Base-by-base conservation (phyloP, 2,888 invertebrate species). In the Ormyrus nitidulus region DNA sequence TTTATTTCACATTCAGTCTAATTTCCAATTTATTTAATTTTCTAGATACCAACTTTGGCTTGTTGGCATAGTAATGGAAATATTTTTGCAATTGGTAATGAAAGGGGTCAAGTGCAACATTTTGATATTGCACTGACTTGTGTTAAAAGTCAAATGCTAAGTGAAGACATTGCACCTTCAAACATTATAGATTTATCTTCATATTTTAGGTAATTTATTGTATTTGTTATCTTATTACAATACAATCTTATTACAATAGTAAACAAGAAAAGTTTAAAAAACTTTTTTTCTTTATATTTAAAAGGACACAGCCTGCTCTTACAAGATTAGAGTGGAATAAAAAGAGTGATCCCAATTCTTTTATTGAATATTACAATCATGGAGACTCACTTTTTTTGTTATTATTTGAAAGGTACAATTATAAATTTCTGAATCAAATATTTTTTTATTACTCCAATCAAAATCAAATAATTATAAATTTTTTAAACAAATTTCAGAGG, bases 21-120 rank as follows among this genome's bases (percentile, higher is more conserved):
- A 19, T 58, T 59, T 46, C 51, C 58, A 11, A 79, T 59, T 46
- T 71, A 9, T 70, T 46, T n/a, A 68, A 81, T 11, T 58, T 68
- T 80, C 8, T 81, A 94, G 93, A 93, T 94, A 84, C 95, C 95
- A 46, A 93, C 93, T 51, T 91, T 93, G 83, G 93, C 94, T 56
- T 91, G 93, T 54, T 96, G 96, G 95, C 95, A 96, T 88, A 93
- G 93, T 44, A 93, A 93, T 83, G 95, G 95, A 53, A 93, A 94
- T 53, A 87, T 96, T 76, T 92, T 95, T 48, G 92, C 94, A 80
- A 92, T 95, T 46, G 93, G 93, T 56, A 95, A 95, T 87, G 94
- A 94, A 85, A 92, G 93, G 81, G 95, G 95, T 6, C 95, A 95
- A 86, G 91, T 96, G 80, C 95, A 96, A 90, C 94, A 95, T 87